Percentiles rank a stretch among this genome's conserved stretches.
phyloP scores from a whole-genome alignment of 2,797 vertebrate species.

The Gephyroberyx darwinii region DNA sequence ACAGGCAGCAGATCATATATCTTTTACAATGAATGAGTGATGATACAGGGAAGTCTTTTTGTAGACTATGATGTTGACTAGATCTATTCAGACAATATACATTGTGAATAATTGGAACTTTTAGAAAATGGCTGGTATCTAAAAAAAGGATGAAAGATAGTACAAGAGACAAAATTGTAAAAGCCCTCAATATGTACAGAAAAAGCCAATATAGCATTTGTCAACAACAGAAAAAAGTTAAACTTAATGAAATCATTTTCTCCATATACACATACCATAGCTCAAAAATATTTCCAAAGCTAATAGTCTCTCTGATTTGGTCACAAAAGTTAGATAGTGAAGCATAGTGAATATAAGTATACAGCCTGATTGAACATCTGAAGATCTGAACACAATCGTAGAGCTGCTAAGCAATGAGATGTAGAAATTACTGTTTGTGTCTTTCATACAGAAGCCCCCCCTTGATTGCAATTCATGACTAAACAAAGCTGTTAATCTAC shows the following conservation, averaged over 20 bases:
- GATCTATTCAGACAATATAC: constrained; percentile 81
- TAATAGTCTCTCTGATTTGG: constrained; percentile 85
- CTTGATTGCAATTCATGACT: constrained; percentile 62
- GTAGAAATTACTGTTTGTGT: constrained; percentile 57
- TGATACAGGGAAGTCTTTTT: constrained; percentile 75
- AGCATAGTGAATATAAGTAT: constrained; percentile 74
- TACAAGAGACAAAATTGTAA: constrained; percentile 83
- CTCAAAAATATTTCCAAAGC: constrained; percentile 84
- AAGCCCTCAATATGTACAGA: constrained; percentile 86
- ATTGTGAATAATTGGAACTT: constrained; percentile 77
- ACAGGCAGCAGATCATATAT: constrained; percentile 87
- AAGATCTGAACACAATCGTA: constrained; percentile 61
- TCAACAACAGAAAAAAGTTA: constrained; percentile 70
- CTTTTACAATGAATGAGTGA: constrained; percentile 80
- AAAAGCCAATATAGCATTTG: constrained; percentile 79
- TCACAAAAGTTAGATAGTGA: constrained; percentile 83
- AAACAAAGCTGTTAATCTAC: constrained; percentile 58
- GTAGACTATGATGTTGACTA: constrained; percentile 73
- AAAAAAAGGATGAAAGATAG: constrained; percentile 82
- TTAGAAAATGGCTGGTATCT: constrained; percentile 81
- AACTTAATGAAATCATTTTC: constrained; percentile 76
- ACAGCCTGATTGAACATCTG: constrained; percentile 69
- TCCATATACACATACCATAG: constrained; percentile 83
- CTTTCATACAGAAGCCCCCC: constrained; percentile 60
- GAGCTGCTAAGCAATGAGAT: constrained; percentile 60